phyloP scores from a whole-genome alignment of 1,140 invertebrate genomes.

The Listronotus oregonensis region DNA sequence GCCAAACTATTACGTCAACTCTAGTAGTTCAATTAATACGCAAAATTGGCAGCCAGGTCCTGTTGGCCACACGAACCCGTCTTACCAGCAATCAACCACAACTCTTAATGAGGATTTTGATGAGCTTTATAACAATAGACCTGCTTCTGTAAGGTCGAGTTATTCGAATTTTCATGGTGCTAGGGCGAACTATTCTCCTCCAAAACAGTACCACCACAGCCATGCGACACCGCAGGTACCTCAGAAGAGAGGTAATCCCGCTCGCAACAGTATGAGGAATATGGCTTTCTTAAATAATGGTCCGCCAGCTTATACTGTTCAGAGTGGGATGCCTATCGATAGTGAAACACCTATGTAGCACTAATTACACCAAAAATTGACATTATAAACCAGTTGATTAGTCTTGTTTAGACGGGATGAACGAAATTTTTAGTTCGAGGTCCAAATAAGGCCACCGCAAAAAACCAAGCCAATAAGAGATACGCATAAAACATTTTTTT shows the following conservation, averaged over 20 bases:
- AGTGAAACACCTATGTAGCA: constrained; percentile 65
- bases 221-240: constrained; percentile 59
- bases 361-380: constrained; percentile 3
- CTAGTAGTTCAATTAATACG: constrained; percentile 54
- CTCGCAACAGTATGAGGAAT: constrained; percentile 57
- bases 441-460: too few species aligned
- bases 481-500: too few species aligned
- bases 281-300: constrained; percentile 63
- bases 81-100: constrained; percentile 73
- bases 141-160: constrained; percentile 82
- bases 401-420: too few species aligned
- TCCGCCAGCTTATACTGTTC: constrained; percentile 62
- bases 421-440: too few species aligned
- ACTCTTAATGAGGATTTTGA: constrained; percentile 67
- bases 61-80: constrained; percentile 73
- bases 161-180: constrained; percentile 89
- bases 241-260: constrained; percentile 56
- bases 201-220: constrained; percentile 52
- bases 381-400: too few species aligned
- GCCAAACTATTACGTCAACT: constrained; percentile 45
- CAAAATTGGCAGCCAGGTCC: constrained; percentile 55
- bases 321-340: constrained; percentile 61
- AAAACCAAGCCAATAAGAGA: too few species aligned
- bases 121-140: constrained; percentile 71
- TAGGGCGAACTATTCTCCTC: constrained; percentile 61